Percentiles rank a stretch among this genome's conserved stretches.
These are phyloP conservation scores for Heliconius erato DNA, from an alignment of 2,888 invertebrate genomes.

Conservation along the genomic window DNA sequence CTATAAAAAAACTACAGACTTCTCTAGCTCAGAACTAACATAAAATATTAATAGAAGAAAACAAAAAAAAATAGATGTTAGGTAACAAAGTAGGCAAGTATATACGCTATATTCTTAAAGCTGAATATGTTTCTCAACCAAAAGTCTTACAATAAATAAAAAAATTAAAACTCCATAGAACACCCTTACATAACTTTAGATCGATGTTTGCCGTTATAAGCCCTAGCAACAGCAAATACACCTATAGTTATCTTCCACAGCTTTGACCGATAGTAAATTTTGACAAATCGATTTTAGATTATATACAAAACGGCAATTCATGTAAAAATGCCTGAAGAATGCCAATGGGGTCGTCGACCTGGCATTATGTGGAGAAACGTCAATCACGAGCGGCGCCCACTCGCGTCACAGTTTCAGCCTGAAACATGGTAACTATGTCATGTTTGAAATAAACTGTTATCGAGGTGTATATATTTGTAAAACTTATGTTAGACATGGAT, in stretches of 20 bases:
- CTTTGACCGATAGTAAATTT: conserved; percentile 47
- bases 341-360: conserved; percentile 48
- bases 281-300: conserved; percentile 49
- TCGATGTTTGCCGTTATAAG: neutral
- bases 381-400: conserved; percentile 50
- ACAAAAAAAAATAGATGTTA: no score
- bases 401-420: conserved; percentile 26
- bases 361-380: conserved; percentile 47
- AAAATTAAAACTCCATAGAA: no score
- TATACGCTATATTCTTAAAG: no score
- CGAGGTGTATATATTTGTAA: neutral
- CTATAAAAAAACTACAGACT: neutral
- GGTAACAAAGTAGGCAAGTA: no score
- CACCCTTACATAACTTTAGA: neutral
- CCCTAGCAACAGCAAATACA: conserved; percentile 27
- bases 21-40: no score
- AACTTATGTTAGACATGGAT: neutral
- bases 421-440: conserved; percentile 12
- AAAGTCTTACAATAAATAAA: neutral
- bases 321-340: conserved; percentile 47
- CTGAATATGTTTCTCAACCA: no score
- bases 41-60: no score
- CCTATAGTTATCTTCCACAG: conserved; percentile 15
- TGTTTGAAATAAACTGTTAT: conserved; percentile 12
- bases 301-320: conserved; percentile 41